These are phyloP conservation scores for Caenorhabditis virilis DNA, from an alignment of 2,888 invertebrate species.

Conservation along the genomic window DNA sequence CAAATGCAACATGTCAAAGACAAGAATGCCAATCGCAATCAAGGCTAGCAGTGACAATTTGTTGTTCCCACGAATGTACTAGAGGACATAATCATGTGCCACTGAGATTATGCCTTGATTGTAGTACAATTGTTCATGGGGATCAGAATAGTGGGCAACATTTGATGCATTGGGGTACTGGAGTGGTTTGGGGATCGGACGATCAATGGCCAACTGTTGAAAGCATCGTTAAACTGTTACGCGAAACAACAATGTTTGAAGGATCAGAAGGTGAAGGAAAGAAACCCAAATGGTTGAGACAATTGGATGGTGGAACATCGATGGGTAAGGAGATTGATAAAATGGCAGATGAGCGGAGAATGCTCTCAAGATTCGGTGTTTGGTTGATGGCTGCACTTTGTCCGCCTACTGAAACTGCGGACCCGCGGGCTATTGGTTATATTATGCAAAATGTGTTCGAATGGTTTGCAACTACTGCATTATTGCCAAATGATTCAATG, in stretches of 20 bases:
- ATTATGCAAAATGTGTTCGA: slow-evolving; percentile 94
- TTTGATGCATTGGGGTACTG: slow-evolving; percentile 45
- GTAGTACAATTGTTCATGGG: slow-evolving; percentile 50
- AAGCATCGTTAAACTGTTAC: slow-evolving; percentile 75
- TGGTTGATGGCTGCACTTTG: slow-evolving; percentile 93
- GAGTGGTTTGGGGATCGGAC: slow-evolving; percentile 55
- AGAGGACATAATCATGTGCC: slow-evolving; percentile 95
- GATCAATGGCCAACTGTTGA: slow-evolving; percentile 63
- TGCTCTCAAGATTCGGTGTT: slow-evolving; percentile 90
- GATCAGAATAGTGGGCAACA: slow-evolving; percentile 31
- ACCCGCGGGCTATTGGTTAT: slow-evolving; percentile 78
- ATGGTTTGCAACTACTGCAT: slow-evolving; percentile 98
- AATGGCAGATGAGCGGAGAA: slow-evolving; percentile 83
- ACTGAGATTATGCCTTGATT: slow-evolving; percentile 76
- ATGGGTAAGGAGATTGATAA: slow-evolving; percentile 57
- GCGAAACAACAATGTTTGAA: slow-evolving; percentile 78
- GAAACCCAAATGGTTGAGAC: slow-evolving; percentile 68
- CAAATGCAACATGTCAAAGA: slow-evolving; percentile 64
- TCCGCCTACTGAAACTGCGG: slow-evolving; percentile 71
- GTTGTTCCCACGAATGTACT: slow-evolving; percentile 94
- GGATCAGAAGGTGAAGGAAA: slow-evolving; percentile 62
- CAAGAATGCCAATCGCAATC: slow-evolving; percentile 85
- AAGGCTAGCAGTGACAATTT: slow-evolving; percentile 90
- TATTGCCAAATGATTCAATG: slow-evolving; percentile 79
- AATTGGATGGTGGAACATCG: slow-evolving; percentile 65